Base-by-base conservation (phyloP, 2,888 invertebrate species). In the Cephalotes varians region DNA sequence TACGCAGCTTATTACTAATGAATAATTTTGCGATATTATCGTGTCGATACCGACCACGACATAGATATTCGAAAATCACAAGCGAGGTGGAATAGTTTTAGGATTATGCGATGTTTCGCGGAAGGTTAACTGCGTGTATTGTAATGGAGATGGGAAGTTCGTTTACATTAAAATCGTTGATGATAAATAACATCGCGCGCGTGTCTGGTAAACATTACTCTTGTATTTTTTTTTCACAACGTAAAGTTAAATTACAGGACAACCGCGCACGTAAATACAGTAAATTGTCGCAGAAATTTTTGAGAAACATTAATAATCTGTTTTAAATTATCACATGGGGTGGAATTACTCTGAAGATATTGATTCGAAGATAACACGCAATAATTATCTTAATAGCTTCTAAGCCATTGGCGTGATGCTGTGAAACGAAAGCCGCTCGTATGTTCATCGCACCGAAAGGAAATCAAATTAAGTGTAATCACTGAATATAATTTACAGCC, bases 71-170 rank as follows among this genome's bases (percentile, higher is more conserved):
- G 51, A 28, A n/a, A 76, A 51, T 25, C 62, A n/a, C 40, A 40
- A 76, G 37, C 28, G 12, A 76, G 10, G n/a, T 76, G 34, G 15
- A 37, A 51, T 25, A 64, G 49, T 49, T 51, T 65, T 64, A 65
- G 49, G 51, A 76, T 76, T 51, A 37, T 2, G 12, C 37, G 37
- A 65, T 18, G 34, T 71, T n/a, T 37, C 15, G 25, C 2, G 44
- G 51, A 9, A 37, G 15, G 1, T 64, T 64, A 64, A 64, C 15
- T 64, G 7, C 28, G 25, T 51, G 25, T 65, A 73, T 47, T 47
- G 47, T 65, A 73, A 60, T 47, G 47, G 73, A 60, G 62, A 74
- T 74, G 51, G 51, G n/a, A 76, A 64, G 37, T 76, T 76, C 51
- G 51, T 76, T 51, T 34, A 31, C 21, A n/a, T n/a, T 44, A 37